These are phyloP conservation scores for Xestia xanthographa DNA, from an alignment of 2,888 invertebrate genomes.

Conservation along the genomic window DNA sequence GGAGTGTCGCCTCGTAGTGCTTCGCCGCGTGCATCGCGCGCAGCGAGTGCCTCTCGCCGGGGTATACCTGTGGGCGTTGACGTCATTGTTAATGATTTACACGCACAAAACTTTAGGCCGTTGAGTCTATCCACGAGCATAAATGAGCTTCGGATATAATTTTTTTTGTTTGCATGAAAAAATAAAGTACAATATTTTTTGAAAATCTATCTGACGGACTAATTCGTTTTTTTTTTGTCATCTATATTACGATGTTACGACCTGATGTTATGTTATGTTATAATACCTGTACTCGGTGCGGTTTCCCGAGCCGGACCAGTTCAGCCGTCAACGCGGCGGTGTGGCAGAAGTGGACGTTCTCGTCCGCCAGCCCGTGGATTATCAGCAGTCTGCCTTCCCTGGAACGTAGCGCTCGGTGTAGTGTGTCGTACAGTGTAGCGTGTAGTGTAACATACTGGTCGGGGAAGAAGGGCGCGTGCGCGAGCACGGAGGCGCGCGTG, in stretches of 20 bases:
- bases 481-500: slow-evolving; percentile 94
- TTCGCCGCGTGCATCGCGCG: slow-evolving; percentile 98
- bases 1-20: slow-evolving; percentile 98
- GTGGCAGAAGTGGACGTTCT: slow-evolving; percentile 99
- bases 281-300: slow-evolving; percentile 93
- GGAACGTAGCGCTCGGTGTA: slow-evolving; percentile 93
- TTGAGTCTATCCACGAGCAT: too few relatives aligned
- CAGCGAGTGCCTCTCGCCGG: slow-evolving; percentile 98
- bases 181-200: too few relatives aligned
- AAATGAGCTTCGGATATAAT: too few relatives aligned
- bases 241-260: too few relatives aligned
- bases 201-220: too few relatives aligned
- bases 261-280: too few relatives aligned
- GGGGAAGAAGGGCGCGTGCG: slow-evolving; percentile 94
- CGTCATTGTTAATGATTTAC: neutral
- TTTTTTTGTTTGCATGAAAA: too few relatives aligned
- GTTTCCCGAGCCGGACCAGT: slow-evolving; percentile 98
- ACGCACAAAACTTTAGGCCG: too few relatives aligned
- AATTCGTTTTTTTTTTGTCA: too few relatives aligned
- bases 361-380: slow-evolving; percentile 99
- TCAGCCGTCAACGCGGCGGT: slow-evolving; percentile 97
- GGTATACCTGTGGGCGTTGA: slow-evolving; percentile 94
- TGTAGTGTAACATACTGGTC: slow-evolving; percentile 92
- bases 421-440: neutral
- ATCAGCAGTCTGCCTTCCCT: slow-evolving; percentile 97